Conservation (phyloP, 2,113 vertebrate genomes). For the Pyrgilauda ruficollis region DNA sequence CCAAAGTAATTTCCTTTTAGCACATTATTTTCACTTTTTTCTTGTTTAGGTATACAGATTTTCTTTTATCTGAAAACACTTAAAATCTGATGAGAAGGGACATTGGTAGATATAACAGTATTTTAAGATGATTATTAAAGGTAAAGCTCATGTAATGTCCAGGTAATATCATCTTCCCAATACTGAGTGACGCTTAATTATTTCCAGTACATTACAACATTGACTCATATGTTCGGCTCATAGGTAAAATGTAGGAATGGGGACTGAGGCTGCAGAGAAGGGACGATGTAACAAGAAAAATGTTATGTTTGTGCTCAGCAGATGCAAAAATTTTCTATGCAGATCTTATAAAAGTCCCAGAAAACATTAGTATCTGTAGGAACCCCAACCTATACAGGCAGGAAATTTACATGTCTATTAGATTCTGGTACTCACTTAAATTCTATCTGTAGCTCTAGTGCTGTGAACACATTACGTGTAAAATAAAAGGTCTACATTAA, state of each 20-base stretch:
- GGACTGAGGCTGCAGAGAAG: background rate
- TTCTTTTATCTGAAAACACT: background rate
- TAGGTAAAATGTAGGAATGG: background rate
- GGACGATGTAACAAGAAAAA: background rate
- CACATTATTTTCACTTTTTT: background rate
- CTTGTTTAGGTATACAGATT: background rate
- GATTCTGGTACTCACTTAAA: background rate
- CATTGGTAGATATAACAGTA: background rate
- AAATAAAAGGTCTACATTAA: background rate
- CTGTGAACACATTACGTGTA: background rate
- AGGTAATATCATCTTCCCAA: background rate
- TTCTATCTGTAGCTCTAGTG: background rate
- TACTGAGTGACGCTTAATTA: background rate
- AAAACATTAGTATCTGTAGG: background rate
- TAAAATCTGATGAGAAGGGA: background rate
- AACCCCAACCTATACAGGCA: fast-evolving
- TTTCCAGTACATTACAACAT: background rate
- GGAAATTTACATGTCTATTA: background rate
- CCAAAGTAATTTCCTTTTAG: background rate
- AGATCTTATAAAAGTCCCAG: background rate
- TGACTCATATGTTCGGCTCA: fast-evolving
- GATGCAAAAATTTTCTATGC: background rate
- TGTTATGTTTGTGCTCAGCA: background rate
- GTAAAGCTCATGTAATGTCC: background rate
- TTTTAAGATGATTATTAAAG: background rate